Evolutionary conservation across 2,888 invertebrate genomes (phyloP).

Genomic region (Lasioglossum malachurum): DNA sequence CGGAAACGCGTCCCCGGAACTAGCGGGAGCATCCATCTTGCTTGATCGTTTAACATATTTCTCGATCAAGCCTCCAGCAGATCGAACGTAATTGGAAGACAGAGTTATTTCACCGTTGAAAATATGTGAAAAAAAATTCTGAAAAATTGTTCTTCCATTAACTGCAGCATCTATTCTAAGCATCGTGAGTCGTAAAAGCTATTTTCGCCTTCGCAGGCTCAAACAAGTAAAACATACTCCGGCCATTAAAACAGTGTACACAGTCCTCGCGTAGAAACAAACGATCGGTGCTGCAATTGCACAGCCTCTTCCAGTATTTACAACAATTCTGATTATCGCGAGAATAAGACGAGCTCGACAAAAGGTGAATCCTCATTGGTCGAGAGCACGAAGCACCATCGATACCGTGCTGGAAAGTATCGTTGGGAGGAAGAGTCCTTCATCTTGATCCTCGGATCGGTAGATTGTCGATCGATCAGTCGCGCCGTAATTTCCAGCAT

Average conservation of each 20-base stretch:
- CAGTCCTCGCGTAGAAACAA: neutral
- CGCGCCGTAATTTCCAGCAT: slow-evolving; percentile 27
- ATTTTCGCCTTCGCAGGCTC: neutral
- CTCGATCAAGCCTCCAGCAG: neutral
- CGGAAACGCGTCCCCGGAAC: neutral
- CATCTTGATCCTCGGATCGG: neutral
- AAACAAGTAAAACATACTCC: neutral
- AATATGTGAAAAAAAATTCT: neutral
- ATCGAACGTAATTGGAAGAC: neutral
- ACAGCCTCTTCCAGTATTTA: neutral
- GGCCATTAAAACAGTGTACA: neutral
- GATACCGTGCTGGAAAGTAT: neutral
- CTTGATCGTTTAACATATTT: neutral
- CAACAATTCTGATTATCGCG: neutral
- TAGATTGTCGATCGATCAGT: neutral
- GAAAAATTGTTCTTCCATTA: neutral
- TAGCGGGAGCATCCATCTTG: neutral
- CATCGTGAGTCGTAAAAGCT: neutral
- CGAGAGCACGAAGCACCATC: neutral
- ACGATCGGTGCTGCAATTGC: neutral
- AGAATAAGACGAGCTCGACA: neutral
- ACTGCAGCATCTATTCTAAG: neutral
- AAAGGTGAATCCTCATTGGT: neutral
- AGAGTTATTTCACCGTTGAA: no score
- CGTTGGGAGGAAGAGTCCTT: neutral